Evolutionary conservation across 2,888 invertebrate species (phyloP).

Genomic region (Pocota personata): DNA sequence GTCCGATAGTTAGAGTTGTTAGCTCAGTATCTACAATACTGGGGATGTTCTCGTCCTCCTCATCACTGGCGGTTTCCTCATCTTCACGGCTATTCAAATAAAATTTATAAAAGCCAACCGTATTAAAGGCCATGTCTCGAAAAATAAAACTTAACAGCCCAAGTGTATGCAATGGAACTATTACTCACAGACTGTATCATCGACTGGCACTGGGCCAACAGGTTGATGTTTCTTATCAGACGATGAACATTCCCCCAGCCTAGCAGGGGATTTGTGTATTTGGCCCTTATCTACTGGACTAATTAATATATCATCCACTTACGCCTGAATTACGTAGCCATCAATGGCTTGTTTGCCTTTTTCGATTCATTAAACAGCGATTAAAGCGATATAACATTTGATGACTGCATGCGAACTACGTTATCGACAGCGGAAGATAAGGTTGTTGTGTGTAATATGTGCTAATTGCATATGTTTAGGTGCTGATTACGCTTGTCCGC

Average conservation of each 20-base stretch:
- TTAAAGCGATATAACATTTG: constrained; percentile 17
- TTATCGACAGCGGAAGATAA: constrained; percentile 41
- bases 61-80: background rate
- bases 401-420: constrained; percentile 9
- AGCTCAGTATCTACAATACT: constrained; percentile 74
- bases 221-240: background rate
- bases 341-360: constrained; percentile 11
- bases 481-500: constrained; percentile 23
- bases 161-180: constrained; percentile 42
- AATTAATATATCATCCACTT: constrained; percentile 56
- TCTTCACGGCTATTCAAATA: background rate
- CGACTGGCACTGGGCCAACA: background rate
- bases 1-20: constrained; percentile 70
- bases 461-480: constrained; percentile 38
- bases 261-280: background rate
- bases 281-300: constrained; percentile 30
- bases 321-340: constrained; percentile 26
- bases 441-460: background rate
- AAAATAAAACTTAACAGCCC: constrained; percentile 61
- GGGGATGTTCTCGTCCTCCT: constrained; percentile 41
- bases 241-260: background rate
- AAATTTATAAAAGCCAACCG: constrained; percentile 67
- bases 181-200: background rate
- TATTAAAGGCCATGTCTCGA: constrained; percentile 47
- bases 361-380: constrained; percentile 63